Evolutionary conservation across 2,888 invertebrate species (phyloP).

Genomic region (Auanema sp.): DNA sequence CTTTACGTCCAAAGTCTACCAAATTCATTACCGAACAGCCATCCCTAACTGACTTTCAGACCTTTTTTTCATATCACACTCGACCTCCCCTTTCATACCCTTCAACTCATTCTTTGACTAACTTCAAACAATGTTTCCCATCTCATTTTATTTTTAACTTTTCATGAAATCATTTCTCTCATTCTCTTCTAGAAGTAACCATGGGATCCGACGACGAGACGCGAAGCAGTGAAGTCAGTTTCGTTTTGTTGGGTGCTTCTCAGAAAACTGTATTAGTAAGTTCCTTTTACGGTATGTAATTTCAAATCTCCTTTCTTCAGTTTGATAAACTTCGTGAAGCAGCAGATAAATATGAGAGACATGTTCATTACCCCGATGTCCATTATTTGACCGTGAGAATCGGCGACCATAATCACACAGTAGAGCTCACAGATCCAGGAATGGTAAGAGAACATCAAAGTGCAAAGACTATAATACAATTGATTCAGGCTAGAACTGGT

Average conservation of each 20-base stretch:
- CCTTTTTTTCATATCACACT: neutral
- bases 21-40: slow-evolving; percentile 1
- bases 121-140: neutral
- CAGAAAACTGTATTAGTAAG: slow-evolving; percentile 15
- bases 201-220: slow-evolving; percentile 12
- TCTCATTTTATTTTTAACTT: neutral
- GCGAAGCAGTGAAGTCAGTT: slow-evolving; percentile 8
- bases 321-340: slow-evolving; percentile 42
- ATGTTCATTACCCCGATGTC: slow-evolving; percentile 40
- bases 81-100: neutral
- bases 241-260: slow-evolving; percentile 16
- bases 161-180: neutral
- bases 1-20: neutral
- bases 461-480: neutral
- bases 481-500: slow-evolving; percentile 39
- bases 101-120: neutral
- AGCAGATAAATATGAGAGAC: slow-evolving; percentile 32
- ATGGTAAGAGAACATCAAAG: slow-evolving; percentile 24
- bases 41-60: neutral
- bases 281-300: neutral
- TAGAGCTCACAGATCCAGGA: slow-evolving; percentile 43
- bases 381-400: slow-evolving; percentile 34
- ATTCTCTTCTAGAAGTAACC: slow-evolving; percentile 11
- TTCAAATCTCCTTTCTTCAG: slow-evolving; percentile 20
- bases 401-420: slow-evolving; percentile 23